Conservation (phyloP, 2,888 invertebrate genomes). For the Siphonodentalium dalli region DNA sequence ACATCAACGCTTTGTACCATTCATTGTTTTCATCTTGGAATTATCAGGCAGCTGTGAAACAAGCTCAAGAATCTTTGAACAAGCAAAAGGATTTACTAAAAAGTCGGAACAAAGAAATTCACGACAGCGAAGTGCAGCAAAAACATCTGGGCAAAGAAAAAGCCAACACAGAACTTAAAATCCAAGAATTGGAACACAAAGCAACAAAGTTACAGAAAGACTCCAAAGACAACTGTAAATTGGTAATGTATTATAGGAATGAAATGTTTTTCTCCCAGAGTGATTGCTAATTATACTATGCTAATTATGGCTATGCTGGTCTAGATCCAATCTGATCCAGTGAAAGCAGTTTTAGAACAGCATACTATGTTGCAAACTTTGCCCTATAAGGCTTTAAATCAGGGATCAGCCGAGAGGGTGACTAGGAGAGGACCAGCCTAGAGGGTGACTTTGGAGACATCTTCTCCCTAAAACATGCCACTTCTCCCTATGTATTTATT, state of each 20-base stretch:
- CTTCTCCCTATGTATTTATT: too few species aligned
- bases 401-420: too few species aligned
- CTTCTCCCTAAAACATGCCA: too few species aligned
- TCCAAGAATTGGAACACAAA: slow-evolving; percentile 67
- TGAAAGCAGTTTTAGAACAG: too few species aligned
- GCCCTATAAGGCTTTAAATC: not conserved
- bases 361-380: not conserved
- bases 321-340: too few species aligned
- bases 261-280: too few species aligned
- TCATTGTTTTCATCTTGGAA: too few species aligned
- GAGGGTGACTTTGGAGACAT: too few species aligned
- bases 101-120: slow-evolving; percentile 59
- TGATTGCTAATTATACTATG: too few species aligned
- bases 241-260: slow-evolving; percentile 69
- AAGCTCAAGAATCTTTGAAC: slow-evolving; percentile 55
- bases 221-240: slow-evolving; percentile 72
- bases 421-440: too few species aligned
- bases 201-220: slow-evolving; percentile 66
- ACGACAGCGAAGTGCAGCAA: slow-evolving; percentile 45
- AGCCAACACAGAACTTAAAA: slow-evolving; percentile 54
- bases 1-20: too few species aligned
- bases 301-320: too few species aligned
- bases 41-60: slow-evolving; percentile 49
- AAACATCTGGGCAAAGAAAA: slow-evolving; percentile 51
- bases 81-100: slow-evolving; percentile 59